phyloP scores from a whole-genome alignment of 2,113 vertebrate genomes.

The Tiliqua scincoides region DNA sequence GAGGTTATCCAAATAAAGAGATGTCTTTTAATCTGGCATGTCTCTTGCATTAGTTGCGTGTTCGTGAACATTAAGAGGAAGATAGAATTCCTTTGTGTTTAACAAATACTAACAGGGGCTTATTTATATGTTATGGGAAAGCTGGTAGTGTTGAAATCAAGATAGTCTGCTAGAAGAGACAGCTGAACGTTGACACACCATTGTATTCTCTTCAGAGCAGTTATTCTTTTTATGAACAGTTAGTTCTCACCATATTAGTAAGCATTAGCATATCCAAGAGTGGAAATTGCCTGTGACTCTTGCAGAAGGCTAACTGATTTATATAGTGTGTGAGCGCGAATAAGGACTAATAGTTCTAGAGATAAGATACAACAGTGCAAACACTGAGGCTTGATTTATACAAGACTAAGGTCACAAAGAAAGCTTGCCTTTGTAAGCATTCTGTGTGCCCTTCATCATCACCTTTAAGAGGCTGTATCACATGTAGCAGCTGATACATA shows the following conservation, averaged over 20 bases:
- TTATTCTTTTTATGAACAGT: neutral
- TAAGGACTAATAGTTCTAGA: neutral
- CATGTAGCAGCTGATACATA: neutral
- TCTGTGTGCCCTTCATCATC: neutral
- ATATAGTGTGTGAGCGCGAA: constrained; percentile 7
- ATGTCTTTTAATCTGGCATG: constrained; percentile 67
- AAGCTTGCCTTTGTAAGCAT: neutral
- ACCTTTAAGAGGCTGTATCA: neutral
- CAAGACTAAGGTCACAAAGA: neutral
- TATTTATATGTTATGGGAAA: constrained; percentile 12
- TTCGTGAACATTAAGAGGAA: constrained; percentile 50
- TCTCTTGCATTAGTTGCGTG: constrained; percentile 58
- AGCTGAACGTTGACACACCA: neutral
- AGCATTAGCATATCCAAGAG: constrained; percentile 6
- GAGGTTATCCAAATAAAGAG: constrained; percentile 64
- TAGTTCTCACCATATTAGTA: neutral
- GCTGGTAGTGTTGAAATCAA: neutral
- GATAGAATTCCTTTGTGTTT: constrained; percentile 47
- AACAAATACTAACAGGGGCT: constrained; percentile 49
- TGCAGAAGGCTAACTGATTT: neutral
- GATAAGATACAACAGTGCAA: neutral
- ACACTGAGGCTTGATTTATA: neutral
- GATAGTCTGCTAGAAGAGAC: neutral
- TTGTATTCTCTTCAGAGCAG: neutral
- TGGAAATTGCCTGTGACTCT: neutral